Base-by-base conservation (phyloP, 2,113 vertebrate genomes). In the Tylochromis polylepis region DNA sequence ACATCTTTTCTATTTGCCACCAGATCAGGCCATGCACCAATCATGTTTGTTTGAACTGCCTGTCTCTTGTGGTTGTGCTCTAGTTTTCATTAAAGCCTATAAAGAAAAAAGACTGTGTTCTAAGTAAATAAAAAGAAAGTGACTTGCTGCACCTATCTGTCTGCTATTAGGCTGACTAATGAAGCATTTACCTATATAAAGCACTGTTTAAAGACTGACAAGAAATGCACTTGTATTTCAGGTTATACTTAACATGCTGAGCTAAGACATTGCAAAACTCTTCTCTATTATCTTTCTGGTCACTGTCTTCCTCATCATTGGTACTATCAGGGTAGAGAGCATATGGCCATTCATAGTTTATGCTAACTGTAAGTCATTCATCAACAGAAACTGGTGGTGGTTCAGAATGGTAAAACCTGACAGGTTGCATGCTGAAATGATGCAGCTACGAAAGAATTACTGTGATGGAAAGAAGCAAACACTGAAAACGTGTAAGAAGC, bases 331-430 rank as follows among this genome's bases (percentile, higher is more conserved):
- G 11, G 16, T 16, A 86, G 2, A 5, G 8, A 75, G 49, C 11
- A 36, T 29, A 22, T 10, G 18, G 6, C 10, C n/a, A 31, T 31
- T 77, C 72, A 72, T 3, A 27, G 27, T 85, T 81, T 57, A 55
- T 9, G 2, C 15, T 18, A 31, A 22, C 31, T 16, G 24, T 20
- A 10, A 36, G 14, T 29, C 11, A 12, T 6, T 11, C 43, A 24
- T 81, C 62, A 75, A 58, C 27, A 87, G 51, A 86, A 83, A 93
- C 79, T 29, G 24, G n/a, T n/a, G n/a, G n/a, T 86, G 11, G 56
- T 85, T 92, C 27, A n/a, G 49, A 57, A 53, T 85, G 49, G 57
- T 78, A 85, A 85, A 87, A 90, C 85, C 60, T 90, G 72, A 90
- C 12, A 60, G 81, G 81, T 81, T 6, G 18, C 83, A 85, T 49